Evolutionary conservation across 2,797 vertebrate species (phyloP).

Genomic region (Hirundo rustica): DNA sequence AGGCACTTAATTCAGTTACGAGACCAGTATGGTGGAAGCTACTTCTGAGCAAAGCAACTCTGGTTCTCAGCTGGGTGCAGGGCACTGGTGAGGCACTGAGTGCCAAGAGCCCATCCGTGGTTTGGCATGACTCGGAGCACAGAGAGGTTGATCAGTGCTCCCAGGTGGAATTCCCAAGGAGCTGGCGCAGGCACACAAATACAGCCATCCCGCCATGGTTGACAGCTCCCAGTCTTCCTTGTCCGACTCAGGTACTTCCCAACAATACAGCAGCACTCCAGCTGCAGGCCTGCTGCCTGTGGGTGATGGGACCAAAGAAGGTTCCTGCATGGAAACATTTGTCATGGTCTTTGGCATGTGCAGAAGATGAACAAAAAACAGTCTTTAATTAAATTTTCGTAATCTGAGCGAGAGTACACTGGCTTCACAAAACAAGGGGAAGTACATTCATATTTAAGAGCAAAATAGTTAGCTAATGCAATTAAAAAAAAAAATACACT

Average conservation of each 20-base stretch:
- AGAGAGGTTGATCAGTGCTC: background rate
- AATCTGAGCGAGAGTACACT: background rate
- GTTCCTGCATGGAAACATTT: background rate
- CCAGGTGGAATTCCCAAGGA: background rate
- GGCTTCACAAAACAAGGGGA: background rate
- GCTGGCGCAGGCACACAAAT: background rate
- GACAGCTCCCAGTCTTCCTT: background rate
- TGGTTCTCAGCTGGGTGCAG: rapidly evolving
- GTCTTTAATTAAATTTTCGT: background rate
- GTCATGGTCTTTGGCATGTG: background rate
- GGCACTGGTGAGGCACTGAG: rapidly evolving
- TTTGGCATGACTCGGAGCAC: background rate
- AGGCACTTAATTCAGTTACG: background rate
- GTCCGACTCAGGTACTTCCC: background rate
- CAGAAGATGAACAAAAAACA: background rate
- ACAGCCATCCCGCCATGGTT: background rate
- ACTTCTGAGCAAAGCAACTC: background rate
- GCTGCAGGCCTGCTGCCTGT: background rate
- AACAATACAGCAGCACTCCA: background rate
- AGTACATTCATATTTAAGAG: background rate
- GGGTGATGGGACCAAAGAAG: background rate
- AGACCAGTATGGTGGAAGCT: background rate
- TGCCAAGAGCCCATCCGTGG: background rate
- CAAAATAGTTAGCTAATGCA: background rate
- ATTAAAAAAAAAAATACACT: background rate